Evolutionary conservation across 2,888 invertebrate genomes (phyloP).

Genomic region (Hirtodrosophila cameraria): DNA sequence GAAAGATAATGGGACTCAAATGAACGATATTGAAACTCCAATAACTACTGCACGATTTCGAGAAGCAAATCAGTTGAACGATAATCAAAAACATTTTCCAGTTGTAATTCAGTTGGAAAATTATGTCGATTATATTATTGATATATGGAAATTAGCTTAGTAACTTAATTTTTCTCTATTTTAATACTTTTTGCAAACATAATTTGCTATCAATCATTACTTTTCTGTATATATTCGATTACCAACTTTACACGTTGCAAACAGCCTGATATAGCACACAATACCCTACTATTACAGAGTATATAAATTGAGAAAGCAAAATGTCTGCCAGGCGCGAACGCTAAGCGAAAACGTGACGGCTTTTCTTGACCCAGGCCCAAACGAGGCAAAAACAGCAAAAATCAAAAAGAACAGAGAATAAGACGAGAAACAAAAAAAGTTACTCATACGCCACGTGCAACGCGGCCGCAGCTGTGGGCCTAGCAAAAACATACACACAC

Average conservation of each 20-base stretch:
- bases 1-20: too few relatives aligned
- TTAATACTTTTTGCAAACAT: too few relatives aligned
- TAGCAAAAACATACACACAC: constrained; percentile 50
- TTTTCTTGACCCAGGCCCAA: constrained; percentile 64
- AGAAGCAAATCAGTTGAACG: too few relatives aligned
- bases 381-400: constrained; percentile 19
- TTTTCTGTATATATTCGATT: too few relatives aligned
- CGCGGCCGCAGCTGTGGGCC: constrained; percentile 71
- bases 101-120: too few relatives aligned
- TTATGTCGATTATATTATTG: too few relatives aligned
- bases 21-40: too few relatives aligned
- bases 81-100: too few relatives aligned
- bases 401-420: constrained; percentile 20
- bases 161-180: too few relatives aligned
- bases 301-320: constrained; percentile 29
- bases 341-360: constrained; percentile 73
- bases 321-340: constrained; percentile 45
- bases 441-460: constrained; percentile 75
- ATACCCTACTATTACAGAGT: constrained; percentile 7
- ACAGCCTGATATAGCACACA: background rate
- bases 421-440: constrained; percentile 37
- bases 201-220: too few relatives aligned
- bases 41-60: too few relatives aligned
- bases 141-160: too few relatives aligned
- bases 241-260: background rate